phyloP scores from a whole-genome alignment of 2,888 invertebrate genomes.

The Luffia ferchaultella region DNA sequence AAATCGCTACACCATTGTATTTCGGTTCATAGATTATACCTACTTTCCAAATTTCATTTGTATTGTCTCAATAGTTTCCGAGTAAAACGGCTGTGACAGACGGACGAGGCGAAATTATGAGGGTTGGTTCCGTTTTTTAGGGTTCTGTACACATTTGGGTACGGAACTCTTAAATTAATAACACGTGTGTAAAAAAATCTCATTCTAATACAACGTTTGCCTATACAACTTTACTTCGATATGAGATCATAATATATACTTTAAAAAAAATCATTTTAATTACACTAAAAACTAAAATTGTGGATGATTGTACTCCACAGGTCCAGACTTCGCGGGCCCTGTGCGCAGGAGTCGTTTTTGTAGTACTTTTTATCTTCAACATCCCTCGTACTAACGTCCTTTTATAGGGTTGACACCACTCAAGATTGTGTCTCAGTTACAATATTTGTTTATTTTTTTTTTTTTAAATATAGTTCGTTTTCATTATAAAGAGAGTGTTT shows the following conservation, averaged over 20 bases:
- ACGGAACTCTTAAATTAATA: neutral
- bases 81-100: too few species aligned
- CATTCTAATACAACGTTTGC: neutral
- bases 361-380: slow-evolving; percentile 43
- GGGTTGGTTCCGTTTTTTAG: neutral
- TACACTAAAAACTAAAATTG: too few species aligned
- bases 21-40: too few species aligned
- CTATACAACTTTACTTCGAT: neutral
- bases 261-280: neutral
- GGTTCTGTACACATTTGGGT: neutral
- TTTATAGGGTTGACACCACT: slow-evolving; percentile 31
- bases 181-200: neutral
- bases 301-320: neutral
- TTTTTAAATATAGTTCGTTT: too few species aligned
- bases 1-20: too few species aligned
- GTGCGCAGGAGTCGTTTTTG: slow-evolving; percentile 45
- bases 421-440: neutral
- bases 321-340: slow-evolving; percentile 23
- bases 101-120: too few species aligned
- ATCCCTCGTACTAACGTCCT: slow-evolving; percentile 50
- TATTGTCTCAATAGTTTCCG: too few species aligned
- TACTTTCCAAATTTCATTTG: too few species aligned
- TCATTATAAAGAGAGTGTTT: too few species aligned
- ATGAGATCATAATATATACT: neutral
- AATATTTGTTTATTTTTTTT: neutral